Percentiles rank a stretch among this genome's conserved stretches.
phyloP scores from a whole-genome alignment of 2,797 vertebrate species.

The Pseudomugil tenellus region DNA sequence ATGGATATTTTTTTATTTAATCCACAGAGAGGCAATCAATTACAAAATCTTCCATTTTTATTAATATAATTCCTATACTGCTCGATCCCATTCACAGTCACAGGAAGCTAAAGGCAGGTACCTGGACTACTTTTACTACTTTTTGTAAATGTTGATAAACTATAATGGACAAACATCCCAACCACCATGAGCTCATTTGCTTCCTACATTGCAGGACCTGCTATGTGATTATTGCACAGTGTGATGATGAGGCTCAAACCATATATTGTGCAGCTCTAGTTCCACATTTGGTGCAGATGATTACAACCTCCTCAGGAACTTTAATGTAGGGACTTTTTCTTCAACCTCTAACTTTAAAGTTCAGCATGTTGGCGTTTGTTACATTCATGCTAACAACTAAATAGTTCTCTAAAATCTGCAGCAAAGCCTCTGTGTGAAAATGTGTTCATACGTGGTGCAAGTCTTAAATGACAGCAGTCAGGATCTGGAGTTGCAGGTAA shows the following conservation, averaged over 20 bases:
- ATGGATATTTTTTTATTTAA: neutral
- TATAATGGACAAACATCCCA: no score
- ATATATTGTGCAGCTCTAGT: neutral
- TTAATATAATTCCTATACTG: no score
- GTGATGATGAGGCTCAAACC: no score
- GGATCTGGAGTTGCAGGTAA: neutral
- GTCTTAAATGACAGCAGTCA: neutral
- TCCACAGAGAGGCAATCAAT: neutral
- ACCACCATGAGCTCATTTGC: no score
- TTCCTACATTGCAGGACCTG: no score
- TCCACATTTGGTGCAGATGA: neutral
- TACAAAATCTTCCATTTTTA: neutral
- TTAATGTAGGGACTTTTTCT: neutral
- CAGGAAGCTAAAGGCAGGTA: no score
- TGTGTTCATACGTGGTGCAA: neutral
- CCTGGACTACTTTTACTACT: no score
- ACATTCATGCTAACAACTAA: neutral
- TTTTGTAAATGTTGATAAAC: no score
- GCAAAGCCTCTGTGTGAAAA: neutral
- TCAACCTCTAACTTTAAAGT: neutral
- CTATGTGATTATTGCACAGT: no score
- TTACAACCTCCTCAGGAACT: neutral
- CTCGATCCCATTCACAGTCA: no score
- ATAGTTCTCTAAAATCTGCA: neutral
- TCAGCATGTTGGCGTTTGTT: neutral